Conservation (phyloP, 2,888 invertebrate species). For the Ormyrus pomaceus region DNA sequence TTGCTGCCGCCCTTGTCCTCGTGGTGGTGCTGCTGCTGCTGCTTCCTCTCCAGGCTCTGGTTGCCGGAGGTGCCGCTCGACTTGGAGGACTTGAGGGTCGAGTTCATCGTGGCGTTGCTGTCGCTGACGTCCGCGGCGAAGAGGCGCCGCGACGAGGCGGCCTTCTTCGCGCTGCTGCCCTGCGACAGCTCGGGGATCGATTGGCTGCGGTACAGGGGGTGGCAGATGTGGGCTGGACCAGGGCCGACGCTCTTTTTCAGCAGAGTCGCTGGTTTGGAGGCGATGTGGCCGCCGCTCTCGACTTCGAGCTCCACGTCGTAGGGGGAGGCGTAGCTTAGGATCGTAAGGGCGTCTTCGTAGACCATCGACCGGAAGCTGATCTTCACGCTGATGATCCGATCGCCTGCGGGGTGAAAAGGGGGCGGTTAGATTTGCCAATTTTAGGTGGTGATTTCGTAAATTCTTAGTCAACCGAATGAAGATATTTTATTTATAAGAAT, state of each 20-base stretch:
- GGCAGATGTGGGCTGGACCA: constrained; percentile 74
- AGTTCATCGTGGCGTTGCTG: constrained; percentile 75
- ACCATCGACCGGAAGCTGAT: constrained; percentile 93
- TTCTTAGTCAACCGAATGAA: too few relatives aligned
- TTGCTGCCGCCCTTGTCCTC: constrained; percentile 71
- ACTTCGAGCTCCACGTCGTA: constrained; percentile 90
- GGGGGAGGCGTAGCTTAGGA: constrained; percentile 93
- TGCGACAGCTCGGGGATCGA: constrained; percentile 86
- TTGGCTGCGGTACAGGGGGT: constrained; percentile 87
- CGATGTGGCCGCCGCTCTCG: constrained; percentile 78
- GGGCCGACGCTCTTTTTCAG: constrained; percentile 73
- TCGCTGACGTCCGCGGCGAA: constrained; percentile 75
- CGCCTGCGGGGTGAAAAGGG: constrained; percentile 79
- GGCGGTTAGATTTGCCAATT: too few relatives aligned
- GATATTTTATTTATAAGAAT: too few relatives aligned
- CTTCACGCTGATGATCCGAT: constrained; percentile 90
- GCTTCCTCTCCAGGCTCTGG: constrained; percentile 64
- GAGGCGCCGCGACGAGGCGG: constrained; percentile 67
- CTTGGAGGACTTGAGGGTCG: constrained; percentile 69
- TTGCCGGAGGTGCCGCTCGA: constrained; percentile 63
- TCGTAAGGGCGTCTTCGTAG: constrained; percentile 92
- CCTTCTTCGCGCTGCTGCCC: constrained; percentile 53
- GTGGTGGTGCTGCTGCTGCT: constrained; percentile 62
- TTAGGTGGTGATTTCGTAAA: too few relatives aligned
- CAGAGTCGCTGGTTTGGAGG: constrained; percentile 74